These are phyloP conservation scores for Apocheima hispidaria DNA, from an alignment of 2,888 invertebrate genomes.

Conservation along the genomic window DNA sequence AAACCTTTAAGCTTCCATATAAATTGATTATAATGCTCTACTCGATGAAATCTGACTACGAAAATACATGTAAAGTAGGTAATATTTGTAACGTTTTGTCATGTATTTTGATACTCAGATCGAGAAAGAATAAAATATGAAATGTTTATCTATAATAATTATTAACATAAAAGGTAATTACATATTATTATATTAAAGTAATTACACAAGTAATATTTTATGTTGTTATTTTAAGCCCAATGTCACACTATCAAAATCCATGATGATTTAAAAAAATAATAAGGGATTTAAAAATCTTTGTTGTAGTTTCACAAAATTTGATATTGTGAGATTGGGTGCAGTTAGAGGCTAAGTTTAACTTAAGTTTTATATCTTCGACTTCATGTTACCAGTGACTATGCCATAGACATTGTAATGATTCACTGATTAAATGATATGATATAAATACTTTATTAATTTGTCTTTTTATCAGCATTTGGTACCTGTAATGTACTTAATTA, in stretches of 20 bases:
- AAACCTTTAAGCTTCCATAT: not conserved
- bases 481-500: no score
- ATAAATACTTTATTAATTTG: slow-evolving; percentile 49
- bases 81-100: not conserved
- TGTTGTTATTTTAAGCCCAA: slow-evolving; percentile 10
- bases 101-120: slow-evolving; percentile 10
- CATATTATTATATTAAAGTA: not conserved
- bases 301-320: not conserved
- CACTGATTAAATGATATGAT: slow-evolving; percentile 77
- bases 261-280: not conserved
- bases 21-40: slow-evolving; percentile 57
- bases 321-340: slow-evolving; percentile 41
- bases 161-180: not conserved
- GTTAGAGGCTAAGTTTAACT: slow-evolving; percentile 68
- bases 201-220: slow-evolving; percentile 15
- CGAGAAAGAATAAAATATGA: slow-evolving; percentile 2
- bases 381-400: slow-evolving; percentile 84
- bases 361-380: slow-evolving; percentile 62
- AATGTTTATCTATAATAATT: slow-evolving; percentile 4
- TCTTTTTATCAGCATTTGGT: slow-evolving; percentile 32
- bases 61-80: slow-evolving; percentile 20
- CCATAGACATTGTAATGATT: slow-evolving; percentile 83
- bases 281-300: not conserved
- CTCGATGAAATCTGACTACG: slow-evolving; percentile 37
- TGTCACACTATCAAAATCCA: slow-evolving; percentile 12